A percentile compares a stretch with the other conserved stretches of the same genome.
Evolutionary conservation across 2,113 vertebrate genomes (phyloP).

Genomic region (Ammodytes marinus): DNA sequence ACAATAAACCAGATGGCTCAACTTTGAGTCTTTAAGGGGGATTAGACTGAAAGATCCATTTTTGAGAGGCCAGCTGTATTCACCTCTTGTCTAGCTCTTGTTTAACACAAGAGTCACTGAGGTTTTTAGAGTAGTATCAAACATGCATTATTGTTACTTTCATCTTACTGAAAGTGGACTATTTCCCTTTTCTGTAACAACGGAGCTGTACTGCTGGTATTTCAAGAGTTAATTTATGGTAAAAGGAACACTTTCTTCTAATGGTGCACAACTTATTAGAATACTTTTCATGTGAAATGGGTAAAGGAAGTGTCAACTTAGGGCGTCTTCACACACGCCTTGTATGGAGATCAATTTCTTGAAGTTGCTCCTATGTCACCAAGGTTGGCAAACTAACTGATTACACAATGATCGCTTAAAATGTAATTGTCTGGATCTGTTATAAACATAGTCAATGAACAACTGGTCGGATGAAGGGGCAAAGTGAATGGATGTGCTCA

Average conservation of each 20-base stretch:
- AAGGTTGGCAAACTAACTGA: background rate
- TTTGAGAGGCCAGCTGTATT: background rate
- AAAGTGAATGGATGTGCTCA: background rate
- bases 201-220: background rate
- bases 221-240: background rate
- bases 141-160: background rate
- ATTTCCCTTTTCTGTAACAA: no score
- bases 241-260: background rate
- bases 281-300: background rate
- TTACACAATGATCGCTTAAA: no score
- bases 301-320: background rate
- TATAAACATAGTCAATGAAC: background rate
- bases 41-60: background rate
- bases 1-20: background rate
- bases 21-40: background rate
- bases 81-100: background rate
- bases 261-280: background rate
- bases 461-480: background rate
- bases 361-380: background rate
- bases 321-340: no score
- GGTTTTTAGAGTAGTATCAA: background rate
- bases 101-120: background rate
- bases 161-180: background rate
- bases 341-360: no score
- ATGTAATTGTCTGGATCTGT: no score